A percentile compares a stretch with the other conserved stretches of the same genome.
phyloP scores from a whole-genome alignment of 2,888 invertebrate genomes.

The Euphydryas editha region DNA sequence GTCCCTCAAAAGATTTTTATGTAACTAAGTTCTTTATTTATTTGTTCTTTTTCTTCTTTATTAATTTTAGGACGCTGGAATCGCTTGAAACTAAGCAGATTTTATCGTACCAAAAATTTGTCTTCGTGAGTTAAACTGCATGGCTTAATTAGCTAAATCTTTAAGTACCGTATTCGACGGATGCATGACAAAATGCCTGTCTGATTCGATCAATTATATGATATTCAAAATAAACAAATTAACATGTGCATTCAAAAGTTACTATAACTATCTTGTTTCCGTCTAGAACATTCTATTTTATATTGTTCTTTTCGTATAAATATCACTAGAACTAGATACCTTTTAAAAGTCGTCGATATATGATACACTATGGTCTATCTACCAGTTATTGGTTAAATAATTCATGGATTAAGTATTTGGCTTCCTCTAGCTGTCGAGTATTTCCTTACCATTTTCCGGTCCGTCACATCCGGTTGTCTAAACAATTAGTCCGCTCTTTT shows the following conservation, averaged over 20 bases:
- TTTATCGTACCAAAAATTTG: neutral
- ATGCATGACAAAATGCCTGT: neutral
- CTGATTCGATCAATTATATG: neutral
- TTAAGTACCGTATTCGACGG: neutral
- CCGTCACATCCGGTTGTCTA: conserved; percentile 61
- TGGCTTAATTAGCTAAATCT: neutral
- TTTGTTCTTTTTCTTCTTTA: too few relatives aligned
- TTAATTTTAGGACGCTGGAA: too few relatives aligned
- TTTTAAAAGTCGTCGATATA: conserved; percentile 13
- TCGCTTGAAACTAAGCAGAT: neutral
- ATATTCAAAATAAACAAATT: neutral
- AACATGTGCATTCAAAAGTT: neutral
- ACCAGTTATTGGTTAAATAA: conserved; percentile 31
- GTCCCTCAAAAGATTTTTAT: too few relatives aligned
- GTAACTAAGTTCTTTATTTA: too few relatives aligned
- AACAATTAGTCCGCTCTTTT: conserved; percentile 61
- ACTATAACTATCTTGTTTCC: neutral
- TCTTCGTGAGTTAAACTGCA: neutral
- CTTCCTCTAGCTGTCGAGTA: conserved; percentile 55
- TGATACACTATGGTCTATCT: conserved; percentile 21
- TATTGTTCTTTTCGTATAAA: neutral
- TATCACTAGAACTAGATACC: conserved; percentile 10
- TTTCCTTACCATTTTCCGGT: conserved; percentile 60
- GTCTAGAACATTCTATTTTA: neutral
- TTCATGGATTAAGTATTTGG: conserved; percentile 45